A percentile compares a stretch with the other conserved stretches of the same genome.
Conservation (phyloP, 1,140 invertebrate species). For the Temnothorax longispinosus region DNA sequence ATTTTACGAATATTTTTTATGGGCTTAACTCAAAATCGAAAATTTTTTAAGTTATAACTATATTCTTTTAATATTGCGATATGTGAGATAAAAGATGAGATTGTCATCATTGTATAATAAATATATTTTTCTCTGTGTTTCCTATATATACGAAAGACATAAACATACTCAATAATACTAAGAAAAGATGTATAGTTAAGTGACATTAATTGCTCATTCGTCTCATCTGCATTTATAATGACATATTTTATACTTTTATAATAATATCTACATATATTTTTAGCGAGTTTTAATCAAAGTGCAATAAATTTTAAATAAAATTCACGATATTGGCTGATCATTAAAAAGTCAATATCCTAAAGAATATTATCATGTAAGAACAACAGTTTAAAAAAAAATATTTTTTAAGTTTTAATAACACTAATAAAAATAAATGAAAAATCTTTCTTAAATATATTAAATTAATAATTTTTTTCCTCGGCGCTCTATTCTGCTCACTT, state of each 20-base stretch:
- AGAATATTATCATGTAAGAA: not conserved
- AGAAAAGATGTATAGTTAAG: not conserved
- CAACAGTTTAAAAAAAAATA: not conserved
- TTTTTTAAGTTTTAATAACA: not conserved
- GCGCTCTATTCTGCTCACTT: not conserved
- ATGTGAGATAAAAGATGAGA: not conserved
- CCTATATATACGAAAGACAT: not conserved
- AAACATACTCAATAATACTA: not conserved
- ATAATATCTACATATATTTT: not conserved
- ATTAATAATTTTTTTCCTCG: not conserved
- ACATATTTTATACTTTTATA: not conserved
- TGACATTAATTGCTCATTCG: not conserved
- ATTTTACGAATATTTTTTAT: not conserved
- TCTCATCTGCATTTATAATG: slow-evolving; percentile 1
- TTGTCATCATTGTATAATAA: not conserved
- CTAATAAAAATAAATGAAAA: slow-evolving; percentile 7
- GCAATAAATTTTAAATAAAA: not conserved
- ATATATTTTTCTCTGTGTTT: not conserved
- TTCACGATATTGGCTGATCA: not conserved
- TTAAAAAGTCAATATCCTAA: no score
- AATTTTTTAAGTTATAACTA: not conserved
- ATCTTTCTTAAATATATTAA: not conserved
- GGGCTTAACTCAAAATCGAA: not conserved
- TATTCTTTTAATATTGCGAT: not conserved
- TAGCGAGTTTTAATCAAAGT: slow-evolving; percentile 9